Conservation (phyloP, 2,797 vertebrate species). For the Chloroceryle inda region DNA sequence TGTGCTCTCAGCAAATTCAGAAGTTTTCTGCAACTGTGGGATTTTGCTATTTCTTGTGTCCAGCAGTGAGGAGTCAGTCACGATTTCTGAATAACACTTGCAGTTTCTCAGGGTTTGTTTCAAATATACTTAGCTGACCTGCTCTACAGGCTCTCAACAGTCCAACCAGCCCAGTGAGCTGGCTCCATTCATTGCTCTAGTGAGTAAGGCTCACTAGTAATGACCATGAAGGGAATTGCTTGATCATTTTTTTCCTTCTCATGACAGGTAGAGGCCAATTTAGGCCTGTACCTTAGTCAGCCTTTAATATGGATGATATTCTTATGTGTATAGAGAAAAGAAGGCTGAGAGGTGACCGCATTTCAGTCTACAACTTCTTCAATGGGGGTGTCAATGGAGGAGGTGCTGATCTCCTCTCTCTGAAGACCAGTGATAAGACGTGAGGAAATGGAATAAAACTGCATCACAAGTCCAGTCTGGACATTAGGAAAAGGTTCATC, state of each 20-base stretch:
- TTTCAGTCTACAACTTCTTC: not conserved
- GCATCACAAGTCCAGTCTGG: not conserved
- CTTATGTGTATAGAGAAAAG: not conserved
- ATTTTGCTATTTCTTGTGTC: not conserved
- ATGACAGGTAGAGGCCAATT: not conserved
- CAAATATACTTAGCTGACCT: not conserved
- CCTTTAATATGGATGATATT: not conserved
- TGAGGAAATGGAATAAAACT: not conserved
- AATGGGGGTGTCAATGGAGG: accelerated
- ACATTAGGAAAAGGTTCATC: not conserved
- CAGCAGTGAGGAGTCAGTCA: not conserved
- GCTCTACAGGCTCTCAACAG: not conserved
- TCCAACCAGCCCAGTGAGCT: not conserved
- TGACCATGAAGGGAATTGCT: not conserved
- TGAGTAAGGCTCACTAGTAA: not conserved
- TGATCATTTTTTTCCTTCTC: not conserved
- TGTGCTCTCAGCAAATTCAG: not conserved
- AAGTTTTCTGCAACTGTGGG: not conserved
- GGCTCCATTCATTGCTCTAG: not conserved
- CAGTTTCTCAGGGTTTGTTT: not conserved
- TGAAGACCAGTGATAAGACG: not conserved
- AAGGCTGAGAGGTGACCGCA: not conserved
- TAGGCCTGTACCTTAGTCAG: not conserved
- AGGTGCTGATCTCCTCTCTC: not conserved
- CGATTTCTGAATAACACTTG: not conserved